These are phyloP conservation scores for Myocastor coypus DNA, from an alignment of 2,113 vertebrate genomes.

Conservation along the genomic window DNA sequence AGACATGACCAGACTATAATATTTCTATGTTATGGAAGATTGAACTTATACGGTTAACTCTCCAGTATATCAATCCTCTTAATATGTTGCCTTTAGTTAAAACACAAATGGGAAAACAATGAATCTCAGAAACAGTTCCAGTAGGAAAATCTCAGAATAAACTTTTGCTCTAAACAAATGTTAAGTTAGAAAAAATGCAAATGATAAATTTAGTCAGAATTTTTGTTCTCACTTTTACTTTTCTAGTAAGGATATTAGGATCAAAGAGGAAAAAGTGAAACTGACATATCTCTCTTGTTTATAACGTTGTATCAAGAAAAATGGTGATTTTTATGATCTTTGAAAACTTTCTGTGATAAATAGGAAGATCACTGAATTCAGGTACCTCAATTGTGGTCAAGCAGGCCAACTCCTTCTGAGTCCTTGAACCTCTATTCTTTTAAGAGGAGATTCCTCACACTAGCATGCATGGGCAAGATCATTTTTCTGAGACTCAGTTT, in stretches of 20 bases:
- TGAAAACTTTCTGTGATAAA: background rate
- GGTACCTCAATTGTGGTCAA: background rate
- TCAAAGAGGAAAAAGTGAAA: background rate
- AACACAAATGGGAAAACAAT: conserved; percentile 10
- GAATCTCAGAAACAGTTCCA: conserved; percentile 39
- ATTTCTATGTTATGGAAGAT: conserved; percentile 63
- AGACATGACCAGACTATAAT: conserved; percentile 18
- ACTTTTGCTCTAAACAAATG: conserved; percentile 39
- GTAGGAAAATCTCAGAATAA: conserved; percentile 39
- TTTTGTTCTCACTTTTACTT: conserved; percentile 44
- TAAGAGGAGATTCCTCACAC: background rate
- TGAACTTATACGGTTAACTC: conserved; percentile 3
- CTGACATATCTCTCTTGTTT: background rate
- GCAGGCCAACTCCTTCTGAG: background rate
- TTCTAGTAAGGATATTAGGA: background rate
- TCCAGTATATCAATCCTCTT: background rate
- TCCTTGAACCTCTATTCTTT: background rate
- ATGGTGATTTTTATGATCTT: background rate
- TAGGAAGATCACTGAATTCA: background rate
- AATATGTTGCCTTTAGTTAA: conserved; percentile 55
- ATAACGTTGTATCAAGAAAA: background rate
- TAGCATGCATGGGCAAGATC: background rate
- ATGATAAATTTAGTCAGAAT: conserved; percentile 22
- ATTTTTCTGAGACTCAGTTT: conserved; percentile 4
- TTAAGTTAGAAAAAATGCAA: conserved; percentile 1